These are phyloP conservation scores for Nannoperca obscura DNA, from an alignment of 2,797 vertebrate genomes.

Conservation along the genomic window DNA sequence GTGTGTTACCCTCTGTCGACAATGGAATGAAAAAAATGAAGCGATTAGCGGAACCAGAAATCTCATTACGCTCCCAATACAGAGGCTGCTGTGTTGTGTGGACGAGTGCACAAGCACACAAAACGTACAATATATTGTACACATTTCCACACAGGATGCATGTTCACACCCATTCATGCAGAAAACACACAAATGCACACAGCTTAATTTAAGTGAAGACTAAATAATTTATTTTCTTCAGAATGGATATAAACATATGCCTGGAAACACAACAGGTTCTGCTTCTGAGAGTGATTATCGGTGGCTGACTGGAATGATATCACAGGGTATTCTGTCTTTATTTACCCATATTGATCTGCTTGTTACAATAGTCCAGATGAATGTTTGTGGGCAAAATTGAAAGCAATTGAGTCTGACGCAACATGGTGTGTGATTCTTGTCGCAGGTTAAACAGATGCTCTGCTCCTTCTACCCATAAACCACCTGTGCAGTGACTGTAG, in stretches of 20 bases:
- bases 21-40: conserved; percentile 53
- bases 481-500: conserved; percentile 69
- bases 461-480: conserved; percentile 65
- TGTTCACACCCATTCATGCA: conserved; percentile 29
- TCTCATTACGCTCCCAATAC: conserved; percentile 67
- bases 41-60: conserved; percentile 72
- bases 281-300: conserved; percentile 68
- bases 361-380: conserved; percentile 75
- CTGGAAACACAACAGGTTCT: conserved; percentile 37
- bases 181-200: conserved; percentile 15
- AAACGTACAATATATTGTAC: conserved; percentile 22
- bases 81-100: conserved; percentile 46
- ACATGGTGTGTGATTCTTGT: conserved; percentile 63
- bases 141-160: conserved; percentile 28
- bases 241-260: conserved; percentile 39
- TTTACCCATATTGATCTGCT: conserved; percentile 80
- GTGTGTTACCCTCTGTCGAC: conserved; percentile 58
- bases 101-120: conserved; percentile 26
- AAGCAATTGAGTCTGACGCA: conserved; percentile 79
- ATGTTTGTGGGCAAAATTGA: conserved; percentile 76
- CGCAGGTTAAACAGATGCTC: conserved; percentile 75
- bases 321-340: conserved; percentile 76
- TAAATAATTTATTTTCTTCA: conserved; percentile 37
- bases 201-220: conserved; percentile 56
- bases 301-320: conserved; percentile 65